These are phyloP conservation scores for Drosophila santomea DNA, from an alignment of 1,140 invertebrate genomes.

Conservation along the genomic window DNA sequence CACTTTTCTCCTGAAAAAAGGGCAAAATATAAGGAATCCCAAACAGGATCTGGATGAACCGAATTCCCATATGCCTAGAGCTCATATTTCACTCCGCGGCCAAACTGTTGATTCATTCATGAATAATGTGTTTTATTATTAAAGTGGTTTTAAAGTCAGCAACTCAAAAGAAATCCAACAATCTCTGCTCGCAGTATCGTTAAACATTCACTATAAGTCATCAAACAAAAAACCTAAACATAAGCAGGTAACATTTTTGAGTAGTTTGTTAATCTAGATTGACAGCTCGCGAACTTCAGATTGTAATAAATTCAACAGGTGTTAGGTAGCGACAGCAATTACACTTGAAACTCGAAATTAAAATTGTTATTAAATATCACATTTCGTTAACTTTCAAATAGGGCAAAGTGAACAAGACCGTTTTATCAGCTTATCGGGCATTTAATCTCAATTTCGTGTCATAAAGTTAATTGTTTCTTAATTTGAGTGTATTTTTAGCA, in stretches of 20 bases:
- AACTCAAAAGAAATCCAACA: not conserved
- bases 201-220: not conserved
- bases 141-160: slow-evolving; percentile 15
- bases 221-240: not conserved
- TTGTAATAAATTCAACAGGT: not conserved
- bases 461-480: slow-evolving; percentile 58
- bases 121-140: slow-evolving; percentile 26
- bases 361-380: not conserved
- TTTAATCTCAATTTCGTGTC: slow-evolving; percentile 34
- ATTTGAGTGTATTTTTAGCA: slow-evolving; percentile 44
- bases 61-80: slow-evolving; percentile 19
- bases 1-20: slow-evolving; percentile 9
- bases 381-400: not conserved
- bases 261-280: not conserved
- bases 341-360: not conserved
- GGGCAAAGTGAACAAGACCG: slow-evolving; percentile 17
- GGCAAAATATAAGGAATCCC: not conserved
- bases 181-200: not conserved
- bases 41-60: slow-evolving; percentile 44
- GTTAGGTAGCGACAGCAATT: no score
- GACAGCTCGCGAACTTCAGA: not conserved
- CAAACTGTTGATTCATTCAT: slow-evolving; percentile 38
- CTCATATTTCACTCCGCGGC: slow-evolving; percentile 33
- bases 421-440: slow-evolving; percentile 47
- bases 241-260: not conserved